phyloP scores from a whole-genome alignment of 92 coral and sea anemone species.

The Palythoa grandis region DNA sequence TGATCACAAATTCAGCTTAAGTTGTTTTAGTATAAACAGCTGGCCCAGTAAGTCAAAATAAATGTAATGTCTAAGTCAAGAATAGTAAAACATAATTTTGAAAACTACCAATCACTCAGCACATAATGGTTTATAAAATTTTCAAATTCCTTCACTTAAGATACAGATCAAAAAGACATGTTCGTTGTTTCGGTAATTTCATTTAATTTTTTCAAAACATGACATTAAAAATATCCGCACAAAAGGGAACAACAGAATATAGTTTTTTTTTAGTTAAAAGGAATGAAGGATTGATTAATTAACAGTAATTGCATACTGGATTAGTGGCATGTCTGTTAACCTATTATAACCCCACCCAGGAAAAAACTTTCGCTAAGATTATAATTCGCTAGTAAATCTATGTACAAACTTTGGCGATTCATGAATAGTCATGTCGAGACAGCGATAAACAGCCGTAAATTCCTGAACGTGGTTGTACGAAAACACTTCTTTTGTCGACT shows the following conservation, averaged over 20 bases:
- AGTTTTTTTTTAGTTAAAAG: background rate
- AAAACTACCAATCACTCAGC: constrained; percentile 6
- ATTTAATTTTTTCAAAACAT: background rate
- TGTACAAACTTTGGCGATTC: constrained; percentile 14
- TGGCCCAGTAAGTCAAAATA: constrained; percentile 8
- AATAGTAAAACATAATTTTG: constrained; percentile 1
- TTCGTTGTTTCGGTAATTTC: background rate
- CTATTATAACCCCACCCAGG: constrained; percentile 36
- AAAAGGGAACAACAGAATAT: background rate
- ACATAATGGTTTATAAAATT: background rate
- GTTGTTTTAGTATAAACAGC: background rate
- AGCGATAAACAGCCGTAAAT: background rate
- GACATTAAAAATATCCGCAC: background rate
- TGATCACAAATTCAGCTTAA: background rate
- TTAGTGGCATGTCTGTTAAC: constrained; percentile 38
- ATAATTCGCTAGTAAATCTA: constrained; percentile 27
- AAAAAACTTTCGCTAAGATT: constrained; percentile 20
- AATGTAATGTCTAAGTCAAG: background rate
- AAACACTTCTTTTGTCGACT: background rate
- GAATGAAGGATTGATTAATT: constrained; percentile 5
- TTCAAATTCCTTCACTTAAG: background rate
- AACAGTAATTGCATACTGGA: constrained; percentile 15
- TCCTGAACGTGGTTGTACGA: constrained; percentile 28
- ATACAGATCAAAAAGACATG: background rate
- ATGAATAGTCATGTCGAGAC: constrained; percentile 12